Conservation (phyloP, 2,888 invertebrate species). For the Phorcus lineatus region DNA sequence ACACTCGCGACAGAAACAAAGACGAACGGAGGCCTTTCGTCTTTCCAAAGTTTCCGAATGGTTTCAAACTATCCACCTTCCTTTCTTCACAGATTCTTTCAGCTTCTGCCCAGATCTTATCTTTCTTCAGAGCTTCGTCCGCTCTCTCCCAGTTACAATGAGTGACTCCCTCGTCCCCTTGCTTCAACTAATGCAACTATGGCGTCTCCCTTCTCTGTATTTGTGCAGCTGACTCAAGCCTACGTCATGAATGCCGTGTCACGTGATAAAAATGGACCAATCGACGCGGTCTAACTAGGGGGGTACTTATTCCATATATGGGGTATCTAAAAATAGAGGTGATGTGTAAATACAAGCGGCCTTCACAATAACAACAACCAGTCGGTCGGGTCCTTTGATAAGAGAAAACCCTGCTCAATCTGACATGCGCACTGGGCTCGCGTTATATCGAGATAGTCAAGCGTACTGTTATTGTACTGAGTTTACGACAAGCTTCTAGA, state of each 20-base stretch:
- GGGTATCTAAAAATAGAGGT: constrained; percentile 26
- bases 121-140: constrained; percentile 1
- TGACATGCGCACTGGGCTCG: not conserved
- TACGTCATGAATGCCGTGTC: constrained; percentile 24
- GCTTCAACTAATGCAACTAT: constrained; percentile 23
- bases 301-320: constrained; percentile 19
- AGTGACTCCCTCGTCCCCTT: not conserved
- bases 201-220: constrained; percentile 24
- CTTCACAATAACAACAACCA: constrained; percentile 28
- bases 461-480: not conserved
- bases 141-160: not conserved
- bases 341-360: constrained; percentile 24
- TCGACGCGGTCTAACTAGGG: not conserved
- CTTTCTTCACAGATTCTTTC: not conserved
- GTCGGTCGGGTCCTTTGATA: constrained; percentile 4
- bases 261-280: constrained; percentile 9
- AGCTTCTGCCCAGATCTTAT: constrained; percentile 1
- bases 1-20: not conserved
- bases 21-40: not conserved
- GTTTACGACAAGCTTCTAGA: constrained; percentile 1
- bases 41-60: not conserved
- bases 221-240: constrained; percentile 24
- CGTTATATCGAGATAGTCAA: not conserved
- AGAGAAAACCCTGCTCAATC: not conserved
- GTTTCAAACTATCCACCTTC: not conserved